Evolutionary conservation across 2,888 invertebrate species (phyloP), one percentile per base, ranked within the genome.

Genomic region (Dicranocentrus wangi): DNA sequence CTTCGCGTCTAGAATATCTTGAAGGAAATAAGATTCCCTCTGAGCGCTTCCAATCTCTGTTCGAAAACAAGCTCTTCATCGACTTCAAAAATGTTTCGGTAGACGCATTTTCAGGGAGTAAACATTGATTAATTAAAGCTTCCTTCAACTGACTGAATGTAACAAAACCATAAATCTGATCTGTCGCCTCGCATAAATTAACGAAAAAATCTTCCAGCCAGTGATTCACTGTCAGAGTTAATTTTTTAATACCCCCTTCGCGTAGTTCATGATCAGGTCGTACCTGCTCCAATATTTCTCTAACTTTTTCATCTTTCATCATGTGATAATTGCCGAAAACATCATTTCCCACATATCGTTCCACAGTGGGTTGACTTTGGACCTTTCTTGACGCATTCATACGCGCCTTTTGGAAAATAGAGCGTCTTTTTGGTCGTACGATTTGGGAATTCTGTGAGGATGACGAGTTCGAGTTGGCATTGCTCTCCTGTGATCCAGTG

Each of bases 271-370:
- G 42, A 5, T 61, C n/a, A 0, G 70, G 78, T 8, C 25, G n/a
- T 1, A 10, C 58, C 2, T 51, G 13, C 5, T 28, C 19, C 0
- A 78, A 21, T n/a, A 78, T 51, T 5, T 19, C 17, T 15, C 17
- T 51, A 5, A 70, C 25, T 0, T 53, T 5, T 0, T 53, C 28
- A 15, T 13, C 2, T 23, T 53, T 63, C 15, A 78, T 1, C 55
- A 78, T 66, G 17, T 71, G 63, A 19, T 78, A 78, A 28, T 78
- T 78, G 21, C 78, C 78, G 27, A 70, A 70, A 0, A 70, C 70
- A 19, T 78, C 70, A n/a, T 70, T 27, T 2, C 78, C 78, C 10
- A 63, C 63, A 55, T 78, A 78, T 39, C 78, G 23, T 8, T 66
- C 42, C n/a, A n/a, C n/a, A n/a, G n/a, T n/a, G n/a, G n/a, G n/a